Percentiles rank a stretch among this genome's conserved stretches.
Conservation (phyloP, 2,113 vertebrate species). For the Xyrauchen texanus region DNA sequence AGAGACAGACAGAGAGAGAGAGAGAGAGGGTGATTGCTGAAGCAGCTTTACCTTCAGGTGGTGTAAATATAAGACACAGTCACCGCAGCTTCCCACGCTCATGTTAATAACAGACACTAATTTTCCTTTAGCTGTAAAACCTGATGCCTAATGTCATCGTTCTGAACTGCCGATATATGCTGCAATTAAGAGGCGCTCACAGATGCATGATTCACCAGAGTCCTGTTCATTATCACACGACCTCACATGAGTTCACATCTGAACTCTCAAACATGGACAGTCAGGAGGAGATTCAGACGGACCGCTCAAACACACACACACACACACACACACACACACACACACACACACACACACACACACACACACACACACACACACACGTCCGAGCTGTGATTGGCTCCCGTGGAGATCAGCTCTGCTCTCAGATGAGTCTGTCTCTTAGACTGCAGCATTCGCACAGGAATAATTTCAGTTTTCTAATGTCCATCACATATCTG, state of each 20-base stretch:
- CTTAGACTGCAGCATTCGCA: neutral
- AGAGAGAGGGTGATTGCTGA: too few species aligned
- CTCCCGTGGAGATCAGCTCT: slow-evolving; percentile 11
- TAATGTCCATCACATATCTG: too few species aligned
- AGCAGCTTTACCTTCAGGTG: too few species aligned
- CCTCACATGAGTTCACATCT: neutral
- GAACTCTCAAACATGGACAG: neutral
- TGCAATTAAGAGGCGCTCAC: neutral
- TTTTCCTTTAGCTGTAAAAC: slow-evolving; percentile 15
- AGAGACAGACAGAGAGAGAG: too few species aligned
- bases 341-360: too few species aligned
- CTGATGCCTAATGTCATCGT: neutral
- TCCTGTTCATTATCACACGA: neutral
- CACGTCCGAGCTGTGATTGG: neutral
- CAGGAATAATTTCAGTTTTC: too few species aligned
- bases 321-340: too few species aligned
- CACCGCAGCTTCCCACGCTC: too few species aligned
- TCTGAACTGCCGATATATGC: slow-evolving; percentile 2
- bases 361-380: neutral
- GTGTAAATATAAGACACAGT: too few species aligned
- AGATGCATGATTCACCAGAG: neutral
- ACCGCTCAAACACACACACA: neutral
- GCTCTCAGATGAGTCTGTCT: slow-evolving; percentile 29
- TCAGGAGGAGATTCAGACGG: neutral
- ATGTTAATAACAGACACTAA: neutral